A percentile compares a stretch with the other conserved stretches of the same genome.
These are phyloP conservation scores for Numida meleagris DNA, from an alignment of 2,113 vertebrate species.

Conservation along the genomic window DNA sequence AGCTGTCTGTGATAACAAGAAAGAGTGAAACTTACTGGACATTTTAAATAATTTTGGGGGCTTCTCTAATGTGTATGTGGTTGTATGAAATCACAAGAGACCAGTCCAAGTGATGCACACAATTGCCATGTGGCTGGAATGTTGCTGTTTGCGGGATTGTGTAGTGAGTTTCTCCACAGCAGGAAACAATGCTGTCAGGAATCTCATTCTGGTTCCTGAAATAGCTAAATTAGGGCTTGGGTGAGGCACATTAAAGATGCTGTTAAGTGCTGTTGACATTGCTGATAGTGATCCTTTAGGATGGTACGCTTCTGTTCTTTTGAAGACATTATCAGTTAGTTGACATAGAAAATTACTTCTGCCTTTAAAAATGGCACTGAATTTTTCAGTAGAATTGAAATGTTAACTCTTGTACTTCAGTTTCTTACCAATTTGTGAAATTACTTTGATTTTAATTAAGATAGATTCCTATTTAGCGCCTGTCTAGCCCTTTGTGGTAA, in stretches of 20 bases:
- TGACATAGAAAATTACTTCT: not conserved
- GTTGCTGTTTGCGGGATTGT: not conserved
- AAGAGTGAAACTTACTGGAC: too few species aligned
- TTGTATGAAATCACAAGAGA: not conserved
- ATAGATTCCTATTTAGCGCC: constrained; percentile 34
- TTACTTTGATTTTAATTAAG: constrained; percentile 66
- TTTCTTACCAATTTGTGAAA: not conserved
- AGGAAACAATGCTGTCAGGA: not conserved
- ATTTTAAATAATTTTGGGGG: accelerated
- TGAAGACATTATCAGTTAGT: not conserved
- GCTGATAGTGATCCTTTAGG: not conserved
- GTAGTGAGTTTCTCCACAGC: not conserved
- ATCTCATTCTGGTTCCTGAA: not conserved
- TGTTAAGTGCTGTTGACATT: not conserved
- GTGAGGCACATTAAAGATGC: not conserved
- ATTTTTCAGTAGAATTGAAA: not conserved
- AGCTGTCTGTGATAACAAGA: not conserved
- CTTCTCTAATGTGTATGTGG: too few species aligned
- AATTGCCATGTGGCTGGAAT: not conserved
- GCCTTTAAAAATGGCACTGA: not conserved
- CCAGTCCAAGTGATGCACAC: accelerated
- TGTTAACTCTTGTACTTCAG: constrained; percentile 30
- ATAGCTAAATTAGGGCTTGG: not conserved
- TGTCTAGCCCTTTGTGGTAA: not conserved
- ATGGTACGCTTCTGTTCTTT: not conserved